These are phyloP conservation scores for Chymomyza procnemis DNA, from an alignment of 2,888 invertebrate species.

Conservation along the genomic window DNA sequence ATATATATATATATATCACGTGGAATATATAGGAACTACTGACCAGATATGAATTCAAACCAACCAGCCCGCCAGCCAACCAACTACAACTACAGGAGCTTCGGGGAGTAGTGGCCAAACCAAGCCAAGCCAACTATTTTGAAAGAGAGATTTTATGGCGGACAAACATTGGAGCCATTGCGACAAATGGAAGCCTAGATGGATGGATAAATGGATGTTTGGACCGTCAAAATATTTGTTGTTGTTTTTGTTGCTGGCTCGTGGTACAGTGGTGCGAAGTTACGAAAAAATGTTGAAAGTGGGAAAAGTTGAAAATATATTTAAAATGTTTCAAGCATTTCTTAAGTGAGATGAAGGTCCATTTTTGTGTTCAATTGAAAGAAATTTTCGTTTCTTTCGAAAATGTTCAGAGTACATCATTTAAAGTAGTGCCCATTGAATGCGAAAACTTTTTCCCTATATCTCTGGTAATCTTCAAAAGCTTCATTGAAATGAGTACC, in stretches of 20 bases:
- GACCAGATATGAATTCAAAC: conserved; percentile 51
- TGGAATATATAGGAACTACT: neutral
- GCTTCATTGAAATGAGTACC: too few relatives aligned
- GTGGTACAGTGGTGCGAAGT: neutral
- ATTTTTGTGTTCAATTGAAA: too few relatives aligned
- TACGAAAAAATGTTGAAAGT: too few relatives aligned
- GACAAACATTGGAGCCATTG: conserved; percentile 28
- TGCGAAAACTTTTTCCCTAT: too few relatives aligned
- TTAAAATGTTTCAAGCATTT: too few relatives aligned
- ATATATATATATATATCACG: neutral
- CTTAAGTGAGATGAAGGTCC: too few relatives aligned
- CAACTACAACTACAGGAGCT: neutral
- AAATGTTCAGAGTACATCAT: too few relatives aligned
- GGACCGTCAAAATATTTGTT: neutral
- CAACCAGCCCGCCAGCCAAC: conserved; percentile 20
- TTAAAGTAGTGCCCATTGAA: too few relatives aligned
- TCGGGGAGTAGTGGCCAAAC: conserved; percentile 14
- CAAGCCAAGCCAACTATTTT: conserved; percentile 61
- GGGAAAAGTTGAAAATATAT: too few relatives aligned
- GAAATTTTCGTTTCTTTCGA: too few relatives aligned
- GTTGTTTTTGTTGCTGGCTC: neutral
- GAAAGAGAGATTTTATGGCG: conserved; percentile 51
- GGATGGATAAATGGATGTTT: conserved; percentile 36
- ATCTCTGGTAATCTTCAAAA: too few relatives aligned
- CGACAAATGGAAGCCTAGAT: conserved; percentile 52